Base-by-base conservation (phyloP, 1,140 invertebrate species). In the Lepidotrigona ventralis region DNA sequence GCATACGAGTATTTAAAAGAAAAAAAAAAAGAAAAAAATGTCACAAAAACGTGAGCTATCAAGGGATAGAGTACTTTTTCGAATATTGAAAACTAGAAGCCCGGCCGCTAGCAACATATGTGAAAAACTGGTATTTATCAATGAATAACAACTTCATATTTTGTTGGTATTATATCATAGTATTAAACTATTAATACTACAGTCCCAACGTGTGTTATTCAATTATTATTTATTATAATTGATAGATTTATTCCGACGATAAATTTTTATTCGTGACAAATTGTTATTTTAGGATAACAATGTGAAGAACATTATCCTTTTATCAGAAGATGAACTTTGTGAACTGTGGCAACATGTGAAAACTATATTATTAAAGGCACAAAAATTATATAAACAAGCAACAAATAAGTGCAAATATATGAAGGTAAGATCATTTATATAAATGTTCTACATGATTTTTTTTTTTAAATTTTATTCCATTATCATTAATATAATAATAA, bases 51-150 rank as follows among this genome's bases (percentile, higher is more conserved):
- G 56, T 53, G 56, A 0, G 53, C 66, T 79, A n/a, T 0, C 33
- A 17, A 63, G 53, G 33, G 51, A 83, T 33, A 80, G 60, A 72
- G 15, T 80, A 73, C 53, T 87, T 12, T 85, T 81, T 66, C 72
- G 69, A 39, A 56, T 85, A 29, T 85, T 87, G 51, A 77, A 73
- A 72, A 83, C n/a, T n/a, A 83, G 73, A 73, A 64, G 64, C 14
- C 33, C 54, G 19, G 51, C 29, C 21, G 63, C 29, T 26, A 26
- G n/a, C 39, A 60, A 19, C 23, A 78, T 88, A 78, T 88, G 80
- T 46, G 29, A 81, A 26, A 88, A 86, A 84, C 9, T 88, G 86
- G 86, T 88, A 84, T 70, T 39, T 85, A 60, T 77, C 1, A 70
- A 69, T 51, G 1, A 8, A 51, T 66, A 46, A 60, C 58, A 58